Base-by-base conservation (phyloP, 2,888 invertebrate species). In the Apoda limacodes region DNA sequence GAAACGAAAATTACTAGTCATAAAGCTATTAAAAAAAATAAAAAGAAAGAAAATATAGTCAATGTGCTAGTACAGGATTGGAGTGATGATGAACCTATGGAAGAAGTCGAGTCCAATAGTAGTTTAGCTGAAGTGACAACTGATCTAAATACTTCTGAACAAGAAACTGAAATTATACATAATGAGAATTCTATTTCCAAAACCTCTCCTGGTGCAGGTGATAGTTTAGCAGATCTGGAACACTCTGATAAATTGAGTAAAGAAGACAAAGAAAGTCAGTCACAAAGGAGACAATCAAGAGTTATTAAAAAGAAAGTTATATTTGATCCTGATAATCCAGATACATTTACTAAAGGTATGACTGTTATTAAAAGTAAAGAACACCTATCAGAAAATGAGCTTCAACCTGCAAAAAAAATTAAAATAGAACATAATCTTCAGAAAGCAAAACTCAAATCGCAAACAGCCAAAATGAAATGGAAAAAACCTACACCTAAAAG, bases 231-330 rank as follows among this genome's bases (percentile, higher is more conserved):
- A 5, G 17, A 17, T 6, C 17, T 17, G 7, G 56, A 52, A 12
- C 53, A 51, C 38, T 37, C 40, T 25, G 42, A 50, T 24, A 51
- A 41, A 34, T 32, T 43, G 17, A 61, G 42, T 38, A 74, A 64
- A 40, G 57, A 49, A 46, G 45, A 41, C 35, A 71, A 68, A 49
- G 72, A 74, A 39, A 34, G 45, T 13, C 65, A 60, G 35, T 70
- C 72, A 2, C 71, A 70, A 36, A 57, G 68, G 25, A 61, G 81
- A 46, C 52, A 68, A 19, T 62, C 74, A 10, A 66, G 89, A 46
- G 78, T 88, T 11, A 88, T 89, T 14, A 89, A 88, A 52, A 86
- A 85, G 40, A 89, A 89, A 66, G 84, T 88, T 4, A 88, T 88
- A 42, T 89, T 88, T 85, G 89, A 89, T 62, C 89, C 89, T 4